These are phyloP conservation scores for Solenopsis invicta DNA, from an alignment of 1,140 invertebrate species.

Conservation along the genomic window DNA sequence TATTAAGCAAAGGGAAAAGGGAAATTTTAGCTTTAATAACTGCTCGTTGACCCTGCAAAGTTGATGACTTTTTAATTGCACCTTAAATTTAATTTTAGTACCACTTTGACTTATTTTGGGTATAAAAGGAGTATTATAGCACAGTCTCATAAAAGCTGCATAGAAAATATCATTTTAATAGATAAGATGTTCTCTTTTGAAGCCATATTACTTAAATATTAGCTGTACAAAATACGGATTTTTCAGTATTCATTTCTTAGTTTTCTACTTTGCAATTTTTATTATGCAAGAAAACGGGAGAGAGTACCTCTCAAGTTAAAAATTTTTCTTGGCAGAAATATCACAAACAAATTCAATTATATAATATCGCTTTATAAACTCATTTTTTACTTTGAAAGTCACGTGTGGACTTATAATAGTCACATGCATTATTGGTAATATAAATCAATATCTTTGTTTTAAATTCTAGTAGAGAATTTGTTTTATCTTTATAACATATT, in stretches of 20 bases:
- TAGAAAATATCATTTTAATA: not conserved
- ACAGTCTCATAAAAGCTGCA: not conserved
- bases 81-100: not conserved
- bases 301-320: not conserved
- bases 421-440: not conserved
- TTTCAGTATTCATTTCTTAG: not conserved
- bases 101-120: not conserved
- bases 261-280: not conserved
- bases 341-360: not conserved
- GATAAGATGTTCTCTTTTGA: not conserved
- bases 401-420: not conserved
- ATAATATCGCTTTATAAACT: not conserved
- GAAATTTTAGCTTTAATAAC: not conserved
- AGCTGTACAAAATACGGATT: not conserved
- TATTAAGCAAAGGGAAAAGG: not conserved
- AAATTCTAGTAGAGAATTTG: not conserved
- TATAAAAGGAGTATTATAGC: not conserved
- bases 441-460: not conserved
- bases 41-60: not conserved
- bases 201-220: conserved; percentile 15
- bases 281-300: not conserved
- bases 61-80: not conserved
- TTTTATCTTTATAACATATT: not conserved
- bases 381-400: not conserved
- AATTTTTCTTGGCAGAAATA: not conserved